These are phyloP conservation scores for Heterohyrax brucei DNA, from an alignment of 2,797 vertebrate species.

Conservation along the genomic window DNA sequence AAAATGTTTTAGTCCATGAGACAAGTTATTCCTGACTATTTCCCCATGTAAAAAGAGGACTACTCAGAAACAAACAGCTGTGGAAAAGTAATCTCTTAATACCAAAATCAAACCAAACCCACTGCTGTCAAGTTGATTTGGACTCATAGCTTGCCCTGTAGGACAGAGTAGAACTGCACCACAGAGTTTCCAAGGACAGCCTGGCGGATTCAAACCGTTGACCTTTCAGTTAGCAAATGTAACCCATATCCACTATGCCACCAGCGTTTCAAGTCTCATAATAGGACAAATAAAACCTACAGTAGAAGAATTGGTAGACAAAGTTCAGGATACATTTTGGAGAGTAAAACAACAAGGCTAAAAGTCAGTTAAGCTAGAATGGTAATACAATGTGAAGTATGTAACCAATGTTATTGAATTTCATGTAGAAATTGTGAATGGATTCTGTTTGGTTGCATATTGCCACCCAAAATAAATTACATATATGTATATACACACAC, in stretches of 20 bases:
- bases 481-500: no score
- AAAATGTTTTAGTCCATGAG: neutral
- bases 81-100: neutral
- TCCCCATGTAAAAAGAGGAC: neutral
- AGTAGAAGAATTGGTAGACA: neutral
- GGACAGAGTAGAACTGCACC: no score
- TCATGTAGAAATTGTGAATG: neutral
- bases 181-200: no score
- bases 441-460: neutral
- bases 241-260: no score
- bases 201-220: no score
- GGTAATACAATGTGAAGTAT: neutral
- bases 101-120: no score
- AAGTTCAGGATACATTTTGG: neutral
- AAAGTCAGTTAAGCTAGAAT: neutral
- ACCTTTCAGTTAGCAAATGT: no score
- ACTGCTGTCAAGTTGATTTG: no score
- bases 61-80: neutral
- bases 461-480: no score
- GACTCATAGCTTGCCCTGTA: no score
- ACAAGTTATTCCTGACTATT: neutral
- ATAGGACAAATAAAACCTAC: slow-evolving; percentile 26
- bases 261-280: neutral
- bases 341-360: neutral
- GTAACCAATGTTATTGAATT: neutral